phyloP scores from a whole-genome alignment of 2,888 invertebrate genomes.

The Cryptosula pallasiana region DNA sequence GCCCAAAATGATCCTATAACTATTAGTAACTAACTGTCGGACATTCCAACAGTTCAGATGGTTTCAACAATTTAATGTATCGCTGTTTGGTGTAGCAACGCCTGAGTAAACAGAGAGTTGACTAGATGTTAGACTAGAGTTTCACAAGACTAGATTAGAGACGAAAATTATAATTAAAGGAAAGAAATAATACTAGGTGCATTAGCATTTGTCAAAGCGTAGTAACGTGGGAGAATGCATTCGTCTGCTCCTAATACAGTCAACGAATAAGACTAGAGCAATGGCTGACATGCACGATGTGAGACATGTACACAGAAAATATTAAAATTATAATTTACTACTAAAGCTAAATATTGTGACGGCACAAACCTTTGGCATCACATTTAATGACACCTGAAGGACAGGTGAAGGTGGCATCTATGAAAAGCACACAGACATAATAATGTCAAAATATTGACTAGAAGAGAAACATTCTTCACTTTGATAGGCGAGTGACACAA shows the following conservation, averaged over 20 bases:
- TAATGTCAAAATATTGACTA: not conserved
- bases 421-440: not conserved
- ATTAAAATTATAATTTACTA: too few relatives aligned
- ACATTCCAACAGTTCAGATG: too few relatives aligned
- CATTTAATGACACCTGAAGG: not conserved
- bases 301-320: too few relatives aligned
- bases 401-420: slow-evolving; percentile 10
- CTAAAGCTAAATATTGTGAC: not conserved
- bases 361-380: not conserved
- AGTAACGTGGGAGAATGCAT: not conserved
- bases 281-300: too few relatives aligned
- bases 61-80: too few relatives aligned
- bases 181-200: not conserved
- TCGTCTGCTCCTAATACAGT: not conserved
- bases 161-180: not conserved
- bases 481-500: not conserved
- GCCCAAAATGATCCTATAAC: too few relatives aligned
- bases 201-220: not conserved
- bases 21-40: too few relatives aligned
- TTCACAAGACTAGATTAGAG: too few relatives aligned
- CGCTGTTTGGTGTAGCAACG: too few relatives aligned
- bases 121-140: too few relatives aligned
- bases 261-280: too few relatives aligned
- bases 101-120: too few relatives aligned
- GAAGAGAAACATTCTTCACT: not conserved